Evolutionary conservation across 2,888 invertebrate genomes (phyloP).

Genomic region (Tubulanus polymorphus): DNA sequence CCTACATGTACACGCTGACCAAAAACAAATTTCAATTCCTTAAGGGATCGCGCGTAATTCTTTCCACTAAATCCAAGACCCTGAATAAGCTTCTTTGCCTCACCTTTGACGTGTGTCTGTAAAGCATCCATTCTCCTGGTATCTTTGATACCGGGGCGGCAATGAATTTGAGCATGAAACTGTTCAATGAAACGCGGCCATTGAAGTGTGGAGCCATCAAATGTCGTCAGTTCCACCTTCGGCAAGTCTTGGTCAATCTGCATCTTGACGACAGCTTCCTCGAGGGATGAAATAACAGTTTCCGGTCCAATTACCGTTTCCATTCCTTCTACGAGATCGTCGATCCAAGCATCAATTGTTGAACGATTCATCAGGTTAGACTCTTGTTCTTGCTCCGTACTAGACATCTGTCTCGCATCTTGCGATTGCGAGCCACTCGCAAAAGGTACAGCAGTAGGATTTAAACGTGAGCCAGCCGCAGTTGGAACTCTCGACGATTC

Average conservation of each 20-base stretch:
- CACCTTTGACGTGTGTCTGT: not conserved
- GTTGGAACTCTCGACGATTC: no score
- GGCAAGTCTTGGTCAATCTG: not conserved
- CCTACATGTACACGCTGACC: not conserved
- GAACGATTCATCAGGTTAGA: no score
- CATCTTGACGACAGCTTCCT: not conserved
- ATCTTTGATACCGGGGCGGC: not conserved
- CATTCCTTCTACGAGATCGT: not conserved
- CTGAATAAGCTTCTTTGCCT: not conserved
- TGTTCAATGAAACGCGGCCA: not conserved
- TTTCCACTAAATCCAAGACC: not conserved
- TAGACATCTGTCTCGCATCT: no score
- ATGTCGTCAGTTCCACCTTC: not conserved
- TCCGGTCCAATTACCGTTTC: not conserved
- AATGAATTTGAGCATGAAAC: not conserved
- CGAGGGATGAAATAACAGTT: not conserved
- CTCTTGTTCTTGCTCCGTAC: no score
- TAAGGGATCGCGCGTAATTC: not conserved
- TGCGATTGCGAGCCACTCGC: no score
- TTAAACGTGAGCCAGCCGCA: no score
- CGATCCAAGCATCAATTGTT: constrained; percentile 1
- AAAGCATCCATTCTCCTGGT: not conserved
- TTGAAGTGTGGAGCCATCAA: not conserved
- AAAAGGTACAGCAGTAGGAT: no score
- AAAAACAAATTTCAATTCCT: not conserved